Percentiles rank a stretch among this genome's conserved stretches.
Evolutionary conservation across 35 echinoderm and acorn worm species (phyloP).

Genomic region (Amphiura filiformis): DNA sequence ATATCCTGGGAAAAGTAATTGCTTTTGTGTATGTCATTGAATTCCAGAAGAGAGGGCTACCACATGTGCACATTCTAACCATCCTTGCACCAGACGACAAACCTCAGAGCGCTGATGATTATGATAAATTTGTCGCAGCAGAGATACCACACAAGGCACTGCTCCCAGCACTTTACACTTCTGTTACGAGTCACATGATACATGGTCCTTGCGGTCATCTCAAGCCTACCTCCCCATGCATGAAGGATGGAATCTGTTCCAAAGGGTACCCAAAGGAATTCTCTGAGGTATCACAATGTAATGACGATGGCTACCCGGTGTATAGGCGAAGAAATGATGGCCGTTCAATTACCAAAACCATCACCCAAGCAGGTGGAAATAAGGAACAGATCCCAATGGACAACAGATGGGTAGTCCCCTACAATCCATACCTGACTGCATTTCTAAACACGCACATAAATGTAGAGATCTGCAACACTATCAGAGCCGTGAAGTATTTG

Average conservation of each 20-base stretch:
- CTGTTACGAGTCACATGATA: conserved; percentile 20
- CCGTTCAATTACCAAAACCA: no score
- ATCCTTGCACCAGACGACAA: conserved; percentile 24
- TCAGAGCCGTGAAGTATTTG: conserved; percentile 41
- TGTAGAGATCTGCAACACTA: conserved; percentile 16
- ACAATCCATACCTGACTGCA: conserved; percentile 12
- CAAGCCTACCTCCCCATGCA: conserved; percentile 19
- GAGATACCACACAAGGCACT: conserved; percentile 27
- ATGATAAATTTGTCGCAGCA: conserved; percentile 23
- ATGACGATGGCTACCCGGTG: conserved; percentile 8
- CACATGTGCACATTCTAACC: conserved; percentile 32
- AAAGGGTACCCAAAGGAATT: conserved; percentile 36
- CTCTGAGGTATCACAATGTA: background rate
- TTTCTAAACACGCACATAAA: conserved; percentile 18
- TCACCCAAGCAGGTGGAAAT: background rate
- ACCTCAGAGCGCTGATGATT: conserved; percentile 16
- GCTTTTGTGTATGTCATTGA: conserved; percentile 25
- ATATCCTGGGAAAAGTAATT: conserved; percentile 45
- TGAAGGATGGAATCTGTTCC: conserved; percentile 28
- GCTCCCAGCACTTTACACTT: background rate
- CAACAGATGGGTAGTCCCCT: conserved; percentile 35
- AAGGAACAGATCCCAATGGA: background rate
- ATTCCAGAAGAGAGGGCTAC: conserved; percentile 49
- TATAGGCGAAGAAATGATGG: conserved; percentile 26
- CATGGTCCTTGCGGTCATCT: conserved; percentile 43